These are phyloP conservation scores for Heterotis niloticus DNA, from an alignment of 2,113 vertebrate species.

Conservation along the genomic window DNA sequence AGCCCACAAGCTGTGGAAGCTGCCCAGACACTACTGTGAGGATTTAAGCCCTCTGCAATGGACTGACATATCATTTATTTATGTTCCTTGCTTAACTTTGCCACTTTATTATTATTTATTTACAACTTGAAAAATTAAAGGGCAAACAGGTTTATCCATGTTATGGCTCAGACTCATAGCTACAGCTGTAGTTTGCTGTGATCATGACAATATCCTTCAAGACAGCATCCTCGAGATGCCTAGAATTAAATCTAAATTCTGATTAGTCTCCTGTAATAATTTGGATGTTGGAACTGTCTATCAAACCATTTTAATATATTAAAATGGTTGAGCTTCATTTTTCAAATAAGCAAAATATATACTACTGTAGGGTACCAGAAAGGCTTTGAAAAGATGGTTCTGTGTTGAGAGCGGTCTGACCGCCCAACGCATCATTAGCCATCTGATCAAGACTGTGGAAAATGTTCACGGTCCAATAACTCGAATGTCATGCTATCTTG, in stretches of 20 bases:
- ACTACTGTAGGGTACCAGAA: too few species aligned
- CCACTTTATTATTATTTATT: not conserved
- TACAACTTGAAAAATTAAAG: not conserved
- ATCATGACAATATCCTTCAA: too few species aligned
- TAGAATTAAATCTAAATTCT: too few species aligned
- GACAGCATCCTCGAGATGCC: too few species aligned
- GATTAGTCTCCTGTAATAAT: too few species aligned
- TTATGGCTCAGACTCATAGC: too few species aligned
- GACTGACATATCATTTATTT: slow-evolving; percentile 33
- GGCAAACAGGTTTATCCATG: too few species aligned
- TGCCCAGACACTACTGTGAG: slow-evolving; percentile 4
- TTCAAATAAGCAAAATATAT: not conserved
- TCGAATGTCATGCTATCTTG: not conserved
- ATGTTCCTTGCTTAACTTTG: slow-evolving; percentile 36
- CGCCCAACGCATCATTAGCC: not conserved
- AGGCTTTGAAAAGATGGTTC: not conserved
- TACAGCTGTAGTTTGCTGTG: too few species aligned
- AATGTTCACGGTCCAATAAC: not conserved
- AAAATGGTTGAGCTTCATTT: too few species aligned
- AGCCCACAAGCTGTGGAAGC: slow-evolving; percentile 25
- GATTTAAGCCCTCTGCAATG: slow-evolving; percentile 3
- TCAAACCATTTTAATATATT: too few species aligned
- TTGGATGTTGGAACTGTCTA: too few species aligned
- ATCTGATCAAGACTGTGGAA: not conserved
- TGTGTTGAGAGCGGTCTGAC: too few species aligned